Base-by-base conservation (phyloP, 2,113 vertebrate genomes). In the Neotoma lepida region DNA sequence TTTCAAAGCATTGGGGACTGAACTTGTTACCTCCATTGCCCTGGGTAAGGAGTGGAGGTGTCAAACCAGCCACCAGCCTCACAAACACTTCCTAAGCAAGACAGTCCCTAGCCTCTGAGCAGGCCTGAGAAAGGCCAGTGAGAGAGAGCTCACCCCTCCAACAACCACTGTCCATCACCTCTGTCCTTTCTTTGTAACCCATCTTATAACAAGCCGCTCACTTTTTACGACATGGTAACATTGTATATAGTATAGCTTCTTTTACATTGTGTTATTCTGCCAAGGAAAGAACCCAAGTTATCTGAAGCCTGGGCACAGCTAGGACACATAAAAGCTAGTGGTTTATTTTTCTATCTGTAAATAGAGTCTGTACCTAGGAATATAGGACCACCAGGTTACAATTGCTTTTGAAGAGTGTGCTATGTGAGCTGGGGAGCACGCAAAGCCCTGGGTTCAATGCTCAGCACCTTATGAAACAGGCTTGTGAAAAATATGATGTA, bases 41-140 rank as follows among this genome's bases (percentile, higher is more conserved):
- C 41, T 78, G 89, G 87, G 78, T 68, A 63, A 20, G 10, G 35
- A 39, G 68, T 61, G 26, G 85, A 51, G 3, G 0, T 12, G 6
- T 3, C n/a, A 49, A 84, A 9, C 39, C 41, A 54, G 49, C 49
- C 17, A 17, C 8, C 33, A 7, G 49, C 76, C 76, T 85, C 61
- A 77, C 9, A 61, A 24, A 61, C 15, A 56, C 9, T 10, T 63
- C 61, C 26, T 28, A 63, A 63, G 61, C 61, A 28, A 63, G 61
- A 63, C 41, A 51, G 33, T 30, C 17, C 9, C 1, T 4, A 15
- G 76, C 76, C 76, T 84, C 58, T 7, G 14, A 35, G 82, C 41
- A 28, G 66, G 24, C 70, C 96, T 96, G 46, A 15, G 77, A 87
- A 66, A 88, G 73, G 97, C 74, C 87, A 12, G 88, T 81, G 5